Conservation (phyloP, 1,140 invertebrate genomes). For the Lethocerus indicus region DNA sequence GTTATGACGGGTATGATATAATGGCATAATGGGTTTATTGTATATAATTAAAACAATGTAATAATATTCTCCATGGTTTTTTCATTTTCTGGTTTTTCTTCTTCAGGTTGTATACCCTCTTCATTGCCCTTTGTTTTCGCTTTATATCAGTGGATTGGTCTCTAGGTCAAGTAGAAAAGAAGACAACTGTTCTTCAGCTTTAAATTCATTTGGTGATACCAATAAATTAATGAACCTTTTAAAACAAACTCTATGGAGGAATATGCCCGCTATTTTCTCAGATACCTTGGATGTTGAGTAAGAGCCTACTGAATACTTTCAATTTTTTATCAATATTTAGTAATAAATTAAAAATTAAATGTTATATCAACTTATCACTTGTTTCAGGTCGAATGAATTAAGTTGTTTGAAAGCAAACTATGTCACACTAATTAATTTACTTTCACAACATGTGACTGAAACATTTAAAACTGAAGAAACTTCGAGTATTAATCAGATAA, state of each 20-base stretch:
- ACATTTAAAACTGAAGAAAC: no score
- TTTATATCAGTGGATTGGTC: conserved; percentile 22
- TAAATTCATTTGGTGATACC: conserved; percentile 24
- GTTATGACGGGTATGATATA: no score
- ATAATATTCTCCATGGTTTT: background rate
- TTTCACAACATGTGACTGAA: no score
- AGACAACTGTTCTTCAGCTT: conserved; percentile 14
- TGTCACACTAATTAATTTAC: no score
- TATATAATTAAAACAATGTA: no score
- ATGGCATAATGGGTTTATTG: no score
- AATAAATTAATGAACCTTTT: conserved; percentile 24
- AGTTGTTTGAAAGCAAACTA: conserved; percentile 18
- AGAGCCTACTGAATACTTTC: no score
- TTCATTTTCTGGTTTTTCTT: conserved; percentile 11
- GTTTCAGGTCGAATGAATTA: conserved; percentile 19
- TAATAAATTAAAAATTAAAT: no score
- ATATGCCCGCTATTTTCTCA: conserved; percentile 25
- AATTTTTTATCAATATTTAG: no score
- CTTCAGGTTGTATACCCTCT: conserved; percentile 12
- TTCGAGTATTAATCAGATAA: no score
- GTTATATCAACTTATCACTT: conserved; percentile 3
- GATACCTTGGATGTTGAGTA: conserved; percentile 16
- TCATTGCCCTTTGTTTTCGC: conserved; percentile 20
- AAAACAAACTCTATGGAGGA: conserved; percentile 31
- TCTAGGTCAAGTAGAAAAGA: conserved; percentile 14